Percentiles rank a stretch among this genome's conserved stretches.
These are phyloP conservation scores for Zootoca vivipara DNA, from an alignment of 2,113 vertebrate species.

Conservation along the genomic window DNA sequence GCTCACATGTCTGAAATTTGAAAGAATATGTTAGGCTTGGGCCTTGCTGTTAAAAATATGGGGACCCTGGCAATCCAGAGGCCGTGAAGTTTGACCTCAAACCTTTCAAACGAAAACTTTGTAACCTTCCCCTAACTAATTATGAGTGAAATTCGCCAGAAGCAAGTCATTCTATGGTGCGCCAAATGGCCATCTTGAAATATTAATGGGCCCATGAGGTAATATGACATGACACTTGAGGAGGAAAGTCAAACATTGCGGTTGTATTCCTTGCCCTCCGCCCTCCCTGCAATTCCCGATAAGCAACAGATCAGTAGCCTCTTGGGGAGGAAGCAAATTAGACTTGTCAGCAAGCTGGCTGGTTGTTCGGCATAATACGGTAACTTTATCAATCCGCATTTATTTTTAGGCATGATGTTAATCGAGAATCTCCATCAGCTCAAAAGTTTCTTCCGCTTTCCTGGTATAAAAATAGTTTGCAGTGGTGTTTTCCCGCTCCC, in stretches of 20 bases:
- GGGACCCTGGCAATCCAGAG: not conserved
- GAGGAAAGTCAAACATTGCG: slow-evolving; percentile 4
- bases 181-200: not conserved
- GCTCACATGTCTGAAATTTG: no score
- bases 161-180: not conserved
- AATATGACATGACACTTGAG: not conserved
- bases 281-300: not conserved
- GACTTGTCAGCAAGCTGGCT: not conserved
- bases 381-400: not conserved
- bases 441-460: not conserved
- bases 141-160: not conserved
- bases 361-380: not conserved
- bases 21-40: not conserved
- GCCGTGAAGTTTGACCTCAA: not conserved
- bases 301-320: not conserved
- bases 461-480: not conserved
- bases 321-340: not conserved
- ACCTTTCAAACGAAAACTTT: not conserved
- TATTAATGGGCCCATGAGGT: not conserved
- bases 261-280: not conserved
- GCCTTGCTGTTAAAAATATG: not conserved
- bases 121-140: not conserved
- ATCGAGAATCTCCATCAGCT: not conserved
- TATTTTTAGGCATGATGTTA: not conserved
- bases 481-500: not conserved